phyloP scores from a whole-genome alignment of 2,888 invertebrate species.

The Pachydiplax longipennis region DNA sequence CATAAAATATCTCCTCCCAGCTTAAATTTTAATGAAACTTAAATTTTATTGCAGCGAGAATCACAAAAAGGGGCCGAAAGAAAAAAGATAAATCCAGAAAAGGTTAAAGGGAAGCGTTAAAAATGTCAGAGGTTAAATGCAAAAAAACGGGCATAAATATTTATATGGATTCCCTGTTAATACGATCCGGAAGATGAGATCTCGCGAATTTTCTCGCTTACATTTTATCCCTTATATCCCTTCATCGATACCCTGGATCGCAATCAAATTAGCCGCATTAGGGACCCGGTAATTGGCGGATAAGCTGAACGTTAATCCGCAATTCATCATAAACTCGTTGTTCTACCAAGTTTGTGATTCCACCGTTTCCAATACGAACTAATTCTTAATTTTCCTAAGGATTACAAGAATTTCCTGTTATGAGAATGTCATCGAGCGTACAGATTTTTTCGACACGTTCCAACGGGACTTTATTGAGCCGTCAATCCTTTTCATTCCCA shows the following conservation, averaged over 20 bases:
- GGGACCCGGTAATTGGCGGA: not conserved
- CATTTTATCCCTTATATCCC: not conserved
- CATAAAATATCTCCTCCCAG: not conserved
- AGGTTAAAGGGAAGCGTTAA: not conserved
- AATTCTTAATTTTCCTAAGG: no score
- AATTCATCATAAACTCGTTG: no score
- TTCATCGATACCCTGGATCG: not conserved
- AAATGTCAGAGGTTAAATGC: not conserved
- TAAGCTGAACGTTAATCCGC: not conserved
- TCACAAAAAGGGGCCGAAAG: not conserved
- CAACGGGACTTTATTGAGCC: no score
- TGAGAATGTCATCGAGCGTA: no score
- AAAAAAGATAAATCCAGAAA: not conserved
- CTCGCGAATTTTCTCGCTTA: not conserved
- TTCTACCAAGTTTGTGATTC: no score
- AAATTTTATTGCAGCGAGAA: not conserved
- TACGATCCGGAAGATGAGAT: not conserved
- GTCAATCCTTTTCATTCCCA: no score
- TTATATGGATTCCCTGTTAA: not conserved
- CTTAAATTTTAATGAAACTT: not conserved
- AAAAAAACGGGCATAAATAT: not conserved
- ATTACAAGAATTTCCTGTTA: no score
- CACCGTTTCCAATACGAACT: no score
- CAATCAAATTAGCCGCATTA: not conserved
- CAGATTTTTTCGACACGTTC: no score